These are phyloP conservation scores for Goniozus legneri DNA, from an alignment of 1,140 invertebrate species.

Conservation along the genomic window DNA sequence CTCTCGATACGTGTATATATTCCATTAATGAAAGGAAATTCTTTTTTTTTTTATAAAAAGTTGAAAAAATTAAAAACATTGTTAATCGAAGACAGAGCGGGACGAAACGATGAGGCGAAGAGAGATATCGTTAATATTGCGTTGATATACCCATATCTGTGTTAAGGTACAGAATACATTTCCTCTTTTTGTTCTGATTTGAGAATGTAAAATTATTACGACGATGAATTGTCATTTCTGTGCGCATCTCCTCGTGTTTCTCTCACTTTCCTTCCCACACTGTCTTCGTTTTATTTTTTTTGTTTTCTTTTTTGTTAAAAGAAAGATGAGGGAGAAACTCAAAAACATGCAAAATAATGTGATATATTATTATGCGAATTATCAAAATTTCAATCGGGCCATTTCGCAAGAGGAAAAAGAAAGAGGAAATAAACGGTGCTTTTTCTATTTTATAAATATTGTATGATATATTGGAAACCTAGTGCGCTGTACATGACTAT, in stretches of 20 bases:
- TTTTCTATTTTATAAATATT: slow-evolving; percentile 47
- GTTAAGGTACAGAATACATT: too few species aligned
- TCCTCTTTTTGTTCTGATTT: too few species aligned
- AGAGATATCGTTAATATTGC: not conserved
- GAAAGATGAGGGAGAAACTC: slow-evolving; percentile 2
- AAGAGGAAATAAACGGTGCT: slow-evolving; percentile 41
- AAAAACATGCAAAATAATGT: slow-evolving; percentile 33
- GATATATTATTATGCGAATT: slow-evolving; percentile 30
- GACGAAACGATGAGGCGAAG: not conserved
- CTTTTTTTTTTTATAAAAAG: not conserved
- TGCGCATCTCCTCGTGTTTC: not conserved
- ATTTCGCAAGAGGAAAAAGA: too few species aligned
- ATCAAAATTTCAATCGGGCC: slow-evolving; percentile 36
- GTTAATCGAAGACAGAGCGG: not conserved
- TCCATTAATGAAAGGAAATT: too few species aligned
- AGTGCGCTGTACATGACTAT: slow-evolving; percentile 39
- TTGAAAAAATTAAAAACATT: not conserved
- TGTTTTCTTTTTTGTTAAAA: not conserved
- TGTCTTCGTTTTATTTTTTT: not conserved
- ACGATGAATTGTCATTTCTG: too few species aligned
- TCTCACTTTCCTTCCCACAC: not conserved
- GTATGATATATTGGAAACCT: slow-evolving; percentile 30
- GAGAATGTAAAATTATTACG: too few species aligned
- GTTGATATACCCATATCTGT: not conserved
- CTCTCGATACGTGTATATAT: too few species aligned